Evolutionary conservation across 2,888 invertebrate species (phyloP), one percentile per base, ranked within the genome.

Genomic region (Cephalotes varians): DNA sequence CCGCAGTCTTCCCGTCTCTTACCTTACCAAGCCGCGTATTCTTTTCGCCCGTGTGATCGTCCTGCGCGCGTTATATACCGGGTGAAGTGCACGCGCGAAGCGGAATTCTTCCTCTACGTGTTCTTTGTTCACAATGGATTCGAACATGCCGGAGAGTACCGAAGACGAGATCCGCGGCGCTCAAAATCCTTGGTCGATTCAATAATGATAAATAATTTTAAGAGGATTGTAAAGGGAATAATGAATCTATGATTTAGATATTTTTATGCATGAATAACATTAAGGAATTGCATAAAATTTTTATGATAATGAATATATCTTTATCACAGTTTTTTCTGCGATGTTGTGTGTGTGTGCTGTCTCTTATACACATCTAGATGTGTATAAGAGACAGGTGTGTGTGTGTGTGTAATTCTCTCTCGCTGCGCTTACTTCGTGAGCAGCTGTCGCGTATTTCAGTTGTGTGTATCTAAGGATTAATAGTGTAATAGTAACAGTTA

Each of bases 21-120:
- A 82, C 79, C 87, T 83, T 84, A 79, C 80, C 37, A 83, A 5
- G 49, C 64, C 81, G 25, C 21, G 84, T 89, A 87, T 90, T 86
- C 90, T 88, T 85, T 83, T 85, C 86, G 77, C 65, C 67, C 81
- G 74, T 86, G 85, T 83, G 85, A 85, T 82, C 87, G 72, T 84
- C 51, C 74, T 89, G 85, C 86, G 85, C 86, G 82, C 49, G 31
- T 62, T n/a, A 84, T 72, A 74, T 76, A 89, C 81, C 86, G 88
- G 88, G 90, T 89, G 88, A 56, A n/a, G n/a, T 9, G n/a, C 15
- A 2, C 25, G 25, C 6, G 28, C 21, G n/a, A 31, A 12, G 9
- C n/a, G 40, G 40, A 64, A 74, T 74, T 74, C 21, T 7, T 21
- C 0, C 10, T 10, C 37, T 15, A 10, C 15, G n/a, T n/a, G 34